A percentile compares a stretch with the other conserved stretches of the same genome.
Evolutionary conservation across 2,797 vertebrate species (phyloP).

Genomic region (Gymnodraco acuticeps): DNA sequence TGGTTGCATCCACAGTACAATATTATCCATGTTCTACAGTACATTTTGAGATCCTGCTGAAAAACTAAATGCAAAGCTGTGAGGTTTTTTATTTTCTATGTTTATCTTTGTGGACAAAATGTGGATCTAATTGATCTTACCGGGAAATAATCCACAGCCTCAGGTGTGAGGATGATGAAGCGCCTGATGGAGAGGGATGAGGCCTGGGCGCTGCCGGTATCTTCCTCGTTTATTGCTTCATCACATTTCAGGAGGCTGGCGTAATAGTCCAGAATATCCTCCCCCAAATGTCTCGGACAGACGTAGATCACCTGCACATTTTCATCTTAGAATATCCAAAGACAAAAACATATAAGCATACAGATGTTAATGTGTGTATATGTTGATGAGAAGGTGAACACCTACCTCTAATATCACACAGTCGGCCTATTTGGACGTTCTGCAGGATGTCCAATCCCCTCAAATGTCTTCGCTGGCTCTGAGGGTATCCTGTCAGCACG

Average conservation of each 20-base stretch:
- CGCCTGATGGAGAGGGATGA: slow-evolving; percentile 81
- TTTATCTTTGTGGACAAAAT: slow-evolving; percentile 21
- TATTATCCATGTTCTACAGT: neutral
- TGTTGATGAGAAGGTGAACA: neutral
- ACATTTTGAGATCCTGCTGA: neutral
- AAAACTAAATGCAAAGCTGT: neutral
- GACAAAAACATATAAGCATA: neutral
- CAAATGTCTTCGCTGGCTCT: slow-evolving; percentile 76
- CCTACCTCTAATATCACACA: slow-evolving; percentile 90
- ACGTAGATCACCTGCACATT: slow-evolving; percentile 93
- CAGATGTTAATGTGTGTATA: neutral
- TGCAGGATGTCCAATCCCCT: slow-evolving; percentile 84
- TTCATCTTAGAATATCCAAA: slow-evolving; percentile 84
- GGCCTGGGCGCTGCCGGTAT: slow-evolving; percentile 74
- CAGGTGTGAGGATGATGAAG: slow-evolving; percentile 92
- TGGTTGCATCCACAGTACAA: slow-evolving; percentile 1
- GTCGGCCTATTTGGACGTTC: slow-evolving; percentile 90
- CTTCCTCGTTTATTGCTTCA: slow-evolving; percentile 78
- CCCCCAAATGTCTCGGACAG: slow-evolving; percentile 85
- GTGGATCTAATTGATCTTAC: slow-evolving; percentile 79
- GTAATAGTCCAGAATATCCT: slow-evolving; percentile 90
- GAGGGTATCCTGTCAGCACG: slow-evolving; percentile 85
- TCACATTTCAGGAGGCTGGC: slow-evolving; percentile 87
- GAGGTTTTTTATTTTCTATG: neutral
- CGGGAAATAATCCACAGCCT: slow-evolving; percentile 90